Evolutionary conservation across 2,113 vertebrate species (phyloP), one percentile per base, ranked within the genome.

Genomic region (Hepsetus odoe): DNA sequence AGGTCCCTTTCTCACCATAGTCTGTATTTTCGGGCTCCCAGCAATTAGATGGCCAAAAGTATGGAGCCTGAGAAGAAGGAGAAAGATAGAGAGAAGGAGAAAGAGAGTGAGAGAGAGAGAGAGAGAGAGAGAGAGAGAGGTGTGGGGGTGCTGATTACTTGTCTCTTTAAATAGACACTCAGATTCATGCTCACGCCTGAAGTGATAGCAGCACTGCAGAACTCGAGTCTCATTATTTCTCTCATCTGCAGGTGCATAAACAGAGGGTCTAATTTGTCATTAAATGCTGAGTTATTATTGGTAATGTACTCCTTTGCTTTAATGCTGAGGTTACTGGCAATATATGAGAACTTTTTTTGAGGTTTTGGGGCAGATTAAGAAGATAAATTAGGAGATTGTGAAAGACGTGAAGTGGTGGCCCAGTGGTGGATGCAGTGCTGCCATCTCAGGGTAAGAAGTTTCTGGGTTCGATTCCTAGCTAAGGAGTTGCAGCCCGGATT

Each of bases 41-140:
- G 67, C 81, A 83, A 49, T 83, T 83, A 9, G 81, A 83, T 0
- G 77, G 77, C 81, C 81, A 83, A 66, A 79, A 83, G 56, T 79
- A 83, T 20, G 95, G 95, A 84, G 95, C 94, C 95, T 96, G 85
- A 51, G 83, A 86, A 30, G 55, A 58, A 24, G 32, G 18, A 20
- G 28, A 0, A 9, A 72, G 49, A 59, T 20, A 55, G 53, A 55
- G 20, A 55, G 20, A 55, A 22, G n/a, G 55, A 56, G n/a, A 56
- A 22, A 49, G 28, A 18, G 26, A 2, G 28, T 59, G 51, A 59
- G 32, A 56, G 18, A 74, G 35, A 74, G 26, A 62, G 18, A 55
- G 22, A 55, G 20, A 49, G 58, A 53, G 32, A n/a, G 30, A 4
- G 22, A 74, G 55, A 64, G 33, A 61, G n/a, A 76, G 28, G 66